A percentile compares a stretch with the other conserved stretches of the same genome.
phyloP scores from a whole-genome alignment of 2,888 invertebrate species.

The Melieria crassipennis region DNA sequence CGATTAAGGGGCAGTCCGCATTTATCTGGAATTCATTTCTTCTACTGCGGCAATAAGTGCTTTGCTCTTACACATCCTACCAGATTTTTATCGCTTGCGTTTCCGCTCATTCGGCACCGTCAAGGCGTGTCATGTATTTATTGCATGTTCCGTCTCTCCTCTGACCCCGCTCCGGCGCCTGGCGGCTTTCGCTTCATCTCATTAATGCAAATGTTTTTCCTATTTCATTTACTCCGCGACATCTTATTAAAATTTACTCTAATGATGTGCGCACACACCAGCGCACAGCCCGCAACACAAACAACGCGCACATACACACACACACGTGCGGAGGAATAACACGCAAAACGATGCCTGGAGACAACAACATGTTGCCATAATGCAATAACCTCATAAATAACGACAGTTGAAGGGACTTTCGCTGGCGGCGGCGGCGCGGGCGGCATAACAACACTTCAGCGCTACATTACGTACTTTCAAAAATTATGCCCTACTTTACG shows the following conservation, averaged over 20 bases:
- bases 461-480: background rate
- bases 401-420: background rate
- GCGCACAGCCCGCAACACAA: background rate
- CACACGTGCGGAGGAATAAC: background rate
- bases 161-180: background rate
- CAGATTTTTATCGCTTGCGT: too few relatives aligned
- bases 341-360: background rate
- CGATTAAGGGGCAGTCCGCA: too few relatives aligned
- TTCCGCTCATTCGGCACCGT: too few relatives aligned
- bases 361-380: constrained; percentile 6
- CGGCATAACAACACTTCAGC: background rate
- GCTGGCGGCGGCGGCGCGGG: background rate
- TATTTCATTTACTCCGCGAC: constrained; percentile 13
- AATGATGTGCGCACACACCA: background rate
- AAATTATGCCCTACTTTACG: constrained; percentile 21
- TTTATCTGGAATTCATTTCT: too few relatives aligned
- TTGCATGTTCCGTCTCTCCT: too few relatives aligned
- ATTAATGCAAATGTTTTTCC: constrained; percentile 8
- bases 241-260: constrained; percentile 21
- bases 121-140: too few relatives aligned
- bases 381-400: constrained; percentile 27
- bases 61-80: too few relatives aligned
- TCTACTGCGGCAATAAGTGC: too few relatives aligned
- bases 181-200: background rate
- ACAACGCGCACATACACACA: background rate